phyloP scores from a whole-genome alignment of 2,888 invertebrate species.

The Polydrusus pterygomalis region DNA sequence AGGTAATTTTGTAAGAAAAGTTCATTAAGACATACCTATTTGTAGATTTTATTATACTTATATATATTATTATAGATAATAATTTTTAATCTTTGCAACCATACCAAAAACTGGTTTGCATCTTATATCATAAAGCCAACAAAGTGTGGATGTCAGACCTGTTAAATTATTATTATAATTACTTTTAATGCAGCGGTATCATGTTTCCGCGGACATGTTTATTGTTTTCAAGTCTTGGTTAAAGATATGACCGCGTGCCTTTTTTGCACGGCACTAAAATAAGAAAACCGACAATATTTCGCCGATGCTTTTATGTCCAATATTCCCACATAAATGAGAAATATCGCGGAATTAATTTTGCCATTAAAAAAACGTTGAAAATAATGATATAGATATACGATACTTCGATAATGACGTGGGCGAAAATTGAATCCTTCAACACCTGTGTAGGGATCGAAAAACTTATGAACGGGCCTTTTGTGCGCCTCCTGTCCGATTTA shows the following conservation, averaged over 20 bases:
- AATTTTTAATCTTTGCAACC: slow-evolving; percentile 19
- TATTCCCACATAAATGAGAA: slow-evolving; percentile 44
- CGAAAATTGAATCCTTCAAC: too few relatives aligned
- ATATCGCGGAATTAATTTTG: slow-evolving; percentile 2
- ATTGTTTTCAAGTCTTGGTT: slow-evolving; percentile 62
- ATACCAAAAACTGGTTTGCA: slow-evolving; percentile 52
- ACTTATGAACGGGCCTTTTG: too few relatives aligned
- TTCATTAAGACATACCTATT: too few relatives aligned
- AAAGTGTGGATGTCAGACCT: slow-evolving; percentile 64
- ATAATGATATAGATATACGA: too few relatives aligned
- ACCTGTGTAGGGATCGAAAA: too few relatives aligned
- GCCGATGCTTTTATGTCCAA: slow-evolving; percentile 50
- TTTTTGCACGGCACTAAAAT: slow-evolving; percentile 56
- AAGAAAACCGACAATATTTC: slow-evolving; percentile 50
- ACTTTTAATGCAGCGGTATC: slow-evolving; percentile 70
- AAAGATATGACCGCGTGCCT: slow-evolving; percentile 61
- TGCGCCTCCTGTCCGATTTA: too few relatives aligned
- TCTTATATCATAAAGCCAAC: slow-evolving; percentile 66
- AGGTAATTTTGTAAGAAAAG: too few relatives aligned
- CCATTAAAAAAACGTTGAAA: neutral
- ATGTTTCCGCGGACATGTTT: slow-evolving; percentile 69
- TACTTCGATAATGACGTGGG: too few relatives aligned
- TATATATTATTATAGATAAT: neutral
- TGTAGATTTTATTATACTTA: neutral
- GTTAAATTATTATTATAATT: slow-evolving; percentile 70